phyloP scores from a whole-genome alignment of 2,113 vertebrate species.

The Tragelaphus scriptus region DNA sequence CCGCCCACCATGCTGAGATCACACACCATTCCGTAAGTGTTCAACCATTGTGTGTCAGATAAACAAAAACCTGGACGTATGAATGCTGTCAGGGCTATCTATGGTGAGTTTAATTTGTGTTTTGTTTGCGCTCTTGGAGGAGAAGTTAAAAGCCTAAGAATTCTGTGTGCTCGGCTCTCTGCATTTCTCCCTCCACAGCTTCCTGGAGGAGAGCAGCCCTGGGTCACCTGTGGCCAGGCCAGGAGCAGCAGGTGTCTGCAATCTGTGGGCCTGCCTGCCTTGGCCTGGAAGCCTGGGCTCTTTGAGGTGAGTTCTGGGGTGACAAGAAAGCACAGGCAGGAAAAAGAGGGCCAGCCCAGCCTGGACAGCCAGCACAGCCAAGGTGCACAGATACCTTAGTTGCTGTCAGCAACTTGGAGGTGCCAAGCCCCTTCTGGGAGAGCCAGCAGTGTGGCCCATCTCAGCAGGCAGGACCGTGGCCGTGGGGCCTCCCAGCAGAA shows the following conservation, averaged over 20 bases:
- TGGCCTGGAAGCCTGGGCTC: background rate
- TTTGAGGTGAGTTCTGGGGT: background rate
- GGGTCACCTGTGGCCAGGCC: background rate
- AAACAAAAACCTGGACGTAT: background rate
- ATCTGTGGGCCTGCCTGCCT: no score
- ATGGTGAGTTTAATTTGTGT: background rate
- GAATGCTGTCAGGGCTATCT: background rate
- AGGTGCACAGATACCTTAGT: background rate
- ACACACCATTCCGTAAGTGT: background rate
- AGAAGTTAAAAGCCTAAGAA: background rate
- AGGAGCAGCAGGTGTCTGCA: background rate
- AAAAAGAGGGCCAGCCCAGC: background rate
- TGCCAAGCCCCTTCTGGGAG: background rate
- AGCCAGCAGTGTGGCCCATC: background rate
- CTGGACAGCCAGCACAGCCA: fast-evolving
- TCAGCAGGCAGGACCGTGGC: background rate
- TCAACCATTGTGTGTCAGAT: fast-evolving
- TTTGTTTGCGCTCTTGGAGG: background rate
- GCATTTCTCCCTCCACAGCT: background rate
- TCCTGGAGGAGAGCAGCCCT: background rate
- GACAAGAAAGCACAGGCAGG: background rate
- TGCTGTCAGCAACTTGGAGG: background rate
- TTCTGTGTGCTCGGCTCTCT: background rate
- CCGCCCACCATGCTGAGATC: fast-evolving
- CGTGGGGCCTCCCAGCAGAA: background rate